Percentiles rank a stretch among this genome's conserved stretches.
These are phyloP conservation scores for Ormia ochracea DNA, from an alignment of 2,888 invertebrate species.

Conservation along the genomic window DNA sequence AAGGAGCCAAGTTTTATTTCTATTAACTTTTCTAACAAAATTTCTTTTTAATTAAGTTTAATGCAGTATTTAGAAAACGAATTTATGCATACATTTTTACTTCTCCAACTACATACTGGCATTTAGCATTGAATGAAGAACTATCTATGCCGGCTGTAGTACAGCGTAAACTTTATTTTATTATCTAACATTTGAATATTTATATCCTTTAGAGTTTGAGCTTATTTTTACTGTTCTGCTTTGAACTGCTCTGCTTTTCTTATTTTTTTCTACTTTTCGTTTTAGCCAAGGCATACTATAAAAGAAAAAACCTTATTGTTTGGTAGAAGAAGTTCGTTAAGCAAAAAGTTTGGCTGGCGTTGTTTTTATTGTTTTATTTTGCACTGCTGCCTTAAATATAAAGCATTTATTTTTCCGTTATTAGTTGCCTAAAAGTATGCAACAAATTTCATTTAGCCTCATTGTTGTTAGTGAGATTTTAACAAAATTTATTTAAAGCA, in stretches of 20 bases:
- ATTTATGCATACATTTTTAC: neutral
- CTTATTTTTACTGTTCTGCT: neutral
- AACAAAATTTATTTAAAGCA: conserved; percentile 44
- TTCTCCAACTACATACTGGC: neutral
- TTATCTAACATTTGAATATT: conserved; percentile 54
- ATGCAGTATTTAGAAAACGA: conserved; percentile 28
- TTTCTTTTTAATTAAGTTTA: conserved; percentile 54
- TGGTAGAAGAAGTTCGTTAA: neutral
- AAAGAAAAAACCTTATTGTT: conserved; percentile 8
- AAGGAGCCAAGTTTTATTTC: conserved; percentile 12
- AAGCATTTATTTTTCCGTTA: conserved; percentile 46
- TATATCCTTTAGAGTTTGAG: conserved; percentile 20
- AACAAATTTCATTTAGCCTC: conserved; percentile 10
- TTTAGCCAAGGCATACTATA: neutral
- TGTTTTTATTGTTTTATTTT: neutral
- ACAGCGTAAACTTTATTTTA: conserved; percentile 53
- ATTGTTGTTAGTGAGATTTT: conserved; percentile 6
- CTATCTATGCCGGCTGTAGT: neutral
- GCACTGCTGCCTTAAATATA: conserved; percentile 9
- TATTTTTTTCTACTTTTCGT: no score
- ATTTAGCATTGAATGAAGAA: neutral
- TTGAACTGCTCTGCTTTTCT: no score
- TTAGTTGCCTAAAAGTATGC: conserved; percentile 38
- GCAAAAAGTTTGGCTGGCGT: conserved; percentile 4
- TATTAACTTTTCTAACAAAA: conserved; percentile 32